Conservation (phyloP, 2,113 vertebrate species). For the Tenrec ecaudatus region DNA sequence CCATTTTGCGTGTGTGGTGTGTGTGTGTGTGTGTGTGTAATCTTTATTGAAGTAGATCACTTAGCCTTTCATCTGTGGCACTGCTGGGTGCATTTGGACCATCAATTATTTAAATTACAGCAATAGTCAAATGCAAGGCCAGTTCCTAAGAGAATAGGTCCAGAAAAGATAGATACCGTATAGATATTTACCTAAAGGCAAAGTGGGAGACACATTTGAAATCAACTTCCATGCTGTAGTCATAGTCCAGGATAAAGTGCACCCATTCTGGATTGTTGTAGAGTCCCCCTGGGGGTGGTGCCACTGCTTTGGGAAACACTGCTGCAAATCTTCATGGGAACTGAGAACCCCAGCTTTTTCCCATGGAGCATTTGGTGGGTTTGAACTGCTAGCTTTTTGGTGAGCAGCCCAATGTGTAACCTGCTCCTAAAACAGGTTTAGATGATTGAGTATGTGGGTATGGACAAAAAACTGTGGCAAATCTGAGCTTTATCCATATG, state of each 20-base stretch:
- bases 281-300: not conserved
- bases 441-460: not conserved
- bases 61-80: not conserved
- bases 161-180: not conserved
- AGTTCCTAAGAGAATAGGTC: slow-evolving; percentile 29
- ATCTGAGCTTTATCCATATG: not conserved
- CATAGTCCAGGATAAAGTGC: no score
- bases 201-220: slow-evolving; percentile 7
- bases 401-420: no score
- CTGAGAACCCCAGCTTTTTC: no score
- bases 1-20: no score
- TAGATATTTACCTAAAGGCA: slow-evolving; percentile 13
- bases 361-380: no score
- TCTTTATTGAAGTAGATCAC: not conserved
- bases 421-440: no score
- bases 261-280: no score
- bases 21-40: no score
- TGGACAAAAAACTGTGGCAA: slow-evolving; percentile 39
- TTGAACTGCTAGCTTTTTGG: no score
- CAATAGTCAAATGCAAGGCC: not conserved
- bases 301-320: slow-evolving; percentile 2
- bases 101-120: not conserved
- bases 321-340: not conserved
- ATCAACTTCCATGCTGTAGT: not conserved
- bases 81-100: not conserved